Conservation (phyloP, 1,140 invertebrate species). For the Eciton burchellii region DNA sequence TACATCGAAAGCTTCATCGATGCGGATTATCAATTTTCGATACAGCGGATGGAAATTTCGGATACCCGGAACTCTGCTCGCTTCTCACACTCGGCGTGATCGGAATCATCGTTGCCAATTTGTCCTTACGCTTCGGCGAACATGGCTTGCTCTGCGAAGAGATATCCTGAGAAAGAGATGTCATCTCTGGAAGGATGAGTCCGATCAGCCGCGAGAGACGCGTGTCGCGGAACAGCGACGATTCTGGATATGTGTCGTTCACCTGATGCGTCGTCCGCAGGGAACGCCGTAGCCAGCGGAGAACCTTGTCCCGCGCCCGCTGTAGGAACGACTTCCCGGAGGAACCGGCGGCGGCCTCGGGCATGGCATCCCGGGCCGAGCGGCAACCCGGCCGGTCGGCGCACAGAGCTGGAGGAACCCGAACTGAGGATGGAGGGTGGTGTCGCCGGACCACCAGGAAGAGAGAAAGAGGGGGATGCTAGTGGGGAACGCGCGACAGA, state of each 20-base stretch:
- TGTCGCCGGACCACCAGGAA: conserved; percentile 48
- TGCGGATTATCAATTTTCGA: not conserved
- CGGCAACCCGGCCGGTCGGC: conserved; percentile 70
- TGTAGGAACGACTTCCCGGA: conserved; percentile 80
- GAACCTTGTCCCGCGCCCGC: conserved; percentile 79
- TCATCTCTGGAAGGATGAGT: not conserved
- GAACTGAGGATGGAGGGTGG: conserved; percentile 60
- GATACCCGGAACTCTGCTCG: too few species aligned
- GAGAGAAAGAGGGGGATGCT: conserved; percentile 40
- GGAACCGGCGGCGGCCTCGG: conserved; percentile 79
- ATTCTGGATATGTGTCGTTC: conserved; percentile 33
- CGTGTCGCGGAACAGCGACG: not conserved
- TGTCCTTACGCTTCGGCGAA: not conserved
- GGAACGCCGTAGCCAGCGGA: conserved; percentile 79
- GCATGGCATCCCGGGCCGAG: conserved; percentile 83
- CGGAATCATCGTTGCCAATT: not conserved
- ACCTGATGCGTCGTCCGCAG: conserved; percentile 78
- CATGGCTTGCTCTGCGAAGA: not conserved
- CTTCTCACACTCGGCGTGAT: not conserved
- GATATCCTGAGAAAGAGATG: not conserved
- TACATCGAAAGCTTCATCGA: not conserved
- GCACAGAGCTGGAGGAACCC: conserved; percentile 60
- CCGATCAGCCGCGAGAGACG: not conserved
- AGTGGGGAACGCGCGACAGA: conserved; percentile 60
- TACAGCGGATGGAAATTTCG: not conserved